Conservation (phyloP, 2,113 vertebrate genomes). For the Prinia subflava region DNA sequence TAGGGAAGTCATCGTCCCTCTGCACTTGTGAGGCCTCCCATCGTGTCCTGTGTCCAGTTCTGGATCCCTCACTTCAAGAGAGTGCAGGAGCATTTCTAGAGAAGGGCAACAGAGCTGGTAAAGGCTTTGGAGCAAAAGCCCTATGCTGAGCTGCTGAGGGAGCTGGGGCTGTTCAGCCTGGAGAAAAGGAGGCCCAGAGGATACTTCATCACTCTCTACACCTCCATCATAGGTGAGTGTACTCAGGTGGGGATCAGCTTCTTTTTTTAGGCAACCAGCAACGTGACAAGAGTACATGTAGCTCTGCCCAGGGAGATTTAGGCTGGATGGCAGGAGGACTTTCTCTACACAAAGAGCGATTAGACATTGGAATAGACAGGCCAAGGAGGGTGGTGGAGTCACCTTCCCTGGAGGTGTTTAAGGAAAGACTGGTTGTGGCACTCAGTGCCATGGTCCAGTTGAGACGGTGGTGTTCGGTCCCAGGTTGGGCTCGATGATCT, state of each 20-base stretch:
- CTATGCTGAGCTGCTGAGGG: not conserved
- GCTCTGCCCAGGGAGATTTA: not conserved
- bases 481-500: not conserved
- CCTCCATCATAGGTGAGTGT: rapidly evolving
- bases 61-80: not conserved
- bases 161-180: not conserved
- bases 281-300: not conserved
- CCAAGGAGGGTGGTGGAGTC: not conserved
- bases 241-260: rapidly evolving
- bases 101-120: not conserved
- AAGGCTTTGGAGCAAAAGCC: not conserved
- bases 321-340: not conserved
- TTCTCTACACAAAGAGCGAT: not conserved
- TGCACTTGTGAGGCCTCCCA: not conserved
- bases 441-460: not conserved
- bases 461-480: too few relatives aligned
- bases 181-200: not conserved
- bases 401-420: not conserved
- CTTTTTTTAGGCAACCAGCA: not conserved
- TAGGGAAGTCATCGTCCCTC: not conserved
- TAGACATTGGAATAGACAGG: not conserved
- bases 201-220: too few relatives aligned
- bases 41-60: not conserved
- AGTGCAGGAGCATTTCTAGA: not conserved
- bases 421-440: too few relatives aligned